Base-by-base conservation (phyloP, 2,888 invertebrate genomes). In the Stictocephala bisonia region DNA sequence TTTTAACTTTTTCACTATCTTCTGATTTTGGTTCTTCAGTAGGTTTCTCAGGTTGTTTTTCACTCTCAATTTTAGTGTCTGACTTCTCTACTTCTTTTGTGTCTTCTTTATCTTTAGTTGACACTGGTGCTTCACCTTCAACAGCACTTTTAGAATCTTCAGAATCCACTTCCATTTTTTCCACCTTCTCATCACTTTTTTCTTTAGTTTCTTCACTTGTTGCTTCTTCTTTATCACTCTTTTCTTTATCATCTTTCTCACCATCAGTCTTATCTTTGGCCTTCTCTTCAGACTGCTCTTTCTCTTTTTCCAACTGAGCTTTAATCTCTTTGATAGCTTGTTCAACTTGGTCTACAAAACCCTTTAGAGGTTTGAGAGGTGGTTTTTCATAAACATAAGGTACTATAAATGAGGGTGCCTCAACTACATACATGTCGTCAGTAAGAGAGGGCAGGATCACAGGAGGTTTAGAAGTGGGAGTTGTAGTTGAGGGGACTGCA, bases 371-470 rank as follows among this genome's bases (percentile, higher is more conserved):
- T 80, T 91, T 90, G 3, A 91, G 83, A 0, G 95, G 94, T 9
- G 95, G 94, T 83, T 95, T 95, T 83, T 96, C 95, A 84, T 95
- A 95, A 22, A 96, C 94, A 83, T 96, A 96, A 56, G 96, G 96
- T 79, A 96, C 95, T 82, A 96, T 95, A 82, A 96, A 95, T 22
- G 95, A 95, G 4, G 96, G 95, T 27, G 95, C 95, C 84, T 96
- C 95, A 9, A 96, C 92, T 11, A 96, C 95, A 83, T 92, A 95
- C 92, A 95, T 95, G 80, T 96, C 95, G 82, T 96, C 95, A 20
- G 95, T 95, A 24, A 96, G 84, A 6, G 93, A 93, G 0, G 94
- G 94, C 79, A 96, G 83, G 76, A 94, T 90, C 35, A 89, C 88
- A 41, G 90, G 87, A 50, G 79, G 79, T 74, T 78, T 75, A 67